Base-by-base conservation (phyloP, 2,113 vertebrate species). In the Xenus cinereus region DNA sequence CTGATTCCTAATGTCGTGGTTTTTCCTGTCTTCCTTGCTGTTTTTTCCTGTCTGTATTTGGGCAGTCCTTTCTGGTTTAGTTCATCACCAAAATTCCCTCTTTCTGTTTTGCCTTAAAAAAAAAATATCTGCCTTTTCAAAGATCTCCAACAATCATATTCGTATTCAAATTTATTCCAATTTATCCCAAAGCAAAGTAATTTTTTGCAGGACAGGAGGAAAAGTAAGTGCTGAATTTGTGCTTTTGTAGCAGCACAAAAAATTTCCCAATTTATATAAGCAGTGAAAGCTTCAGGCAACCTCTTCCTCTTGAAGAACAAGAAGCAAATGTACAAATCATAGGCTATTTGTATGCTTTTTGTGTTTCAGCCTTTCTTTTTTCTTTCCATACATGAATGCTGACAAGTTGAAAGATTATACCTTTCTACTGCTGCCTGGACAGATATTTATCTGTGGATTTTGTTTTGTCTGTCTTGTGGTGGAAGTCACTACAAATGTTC, bases 321-420 rank as follows among this genome's bases (percentile, higher is more conserved):
- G 37, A 87, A 82, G 43, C 37, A 82, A 87, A 72, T 30, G 23
- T 62, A 66, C 35, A 73, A 92, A 73, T 84, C 33, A 45, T 27
- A 33, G 45, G 24, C 30, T 90, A 37, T 63, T 90, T 78, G 14
- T 75, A 56, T 41, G 57, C 43, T 80, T 73, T 83, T 93, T 54
- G 23, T 59, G 10, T 37, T 83, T 76, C 43, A 35, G 6, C 33
- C 6, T 86, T 69, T 82, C 14, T 51, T 32, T 74, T 18, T 59
- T 59, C 24, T 45, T 74, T 56, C 37, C 13, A 14, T 37, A 30
- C 32, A 9, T 35, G 45, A 92, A 62, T 27, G 43, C 57, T 73
- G 79, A 85, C 82, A 92, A 73, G 45, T 73, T 90, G 89, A 73
- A 93, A 90, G 67, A 93, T 93, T 76, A 90, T 59, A 62, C 35